These are phyloP conservation scores for Phalloptychus januarius DNA, from an alignment of 2,797 vertebrate species.

Conservation along the genomic window DNA sequence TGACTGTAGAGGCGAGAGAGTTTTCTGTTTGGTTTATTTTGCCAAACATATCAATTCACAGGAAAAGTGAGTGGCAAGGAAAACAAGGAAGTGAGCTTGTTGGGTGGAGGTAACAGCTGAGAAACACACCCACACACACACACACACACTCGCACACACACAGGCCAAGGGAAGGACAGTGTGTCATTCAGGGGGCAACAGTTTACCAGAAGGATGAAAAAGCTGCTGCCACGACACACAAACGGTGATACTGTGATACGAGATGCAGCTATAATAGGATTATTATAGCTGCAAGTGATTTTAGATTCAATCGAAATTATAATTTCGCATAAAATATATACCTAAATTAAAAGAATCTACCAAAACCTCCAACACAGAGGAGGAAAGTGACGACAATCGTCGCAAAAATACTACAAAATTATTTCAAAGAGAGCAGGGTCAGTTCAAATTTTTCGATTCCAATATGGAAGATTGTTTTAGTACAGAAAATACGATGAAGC, in stretches of 20 bases:
- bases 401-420: background rate
- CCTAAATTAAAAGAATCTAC: background rate
- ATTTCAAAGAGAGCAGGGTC: background rate
- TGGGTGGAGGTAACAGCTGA: conserved; percentile 61
- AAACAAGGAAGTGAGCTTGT: conserved; percentile 72
- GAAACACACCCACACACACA: conserved; percentile 14
- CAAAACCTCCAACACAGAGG: background rate
- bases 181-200: conserved; percentile 57
- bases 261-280: conserved; percentile 2
- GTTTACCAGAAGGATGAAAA: conserved; percentile 5
- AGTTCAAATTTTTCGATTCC: background rate
- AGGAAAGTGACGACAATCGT: background rate
- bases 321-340: background rate
- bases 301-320: background rate
- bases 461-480: background rate
- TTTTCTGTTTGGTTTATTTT: conserved; percentile 73
- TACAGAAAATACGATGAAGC: background rate
- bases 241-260: background rate
- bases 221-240: background rate
- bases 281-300: no score
- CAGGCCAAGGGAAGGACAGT: conserved; percentile 62
- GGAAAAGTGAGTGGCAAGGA: conserved; percentile 66
- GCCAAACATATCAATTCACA: conserved; percentile 68
- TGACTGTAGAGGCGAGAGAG: conserved; percentile 75
- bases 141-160: background rate